A percentile compares a stretch with the other conserved stretches of the same genome.
Evolutionary conservation across 2,888 invertebrate genomes (phyloP).

Genomic region (Drosophila falleni): DNA sequence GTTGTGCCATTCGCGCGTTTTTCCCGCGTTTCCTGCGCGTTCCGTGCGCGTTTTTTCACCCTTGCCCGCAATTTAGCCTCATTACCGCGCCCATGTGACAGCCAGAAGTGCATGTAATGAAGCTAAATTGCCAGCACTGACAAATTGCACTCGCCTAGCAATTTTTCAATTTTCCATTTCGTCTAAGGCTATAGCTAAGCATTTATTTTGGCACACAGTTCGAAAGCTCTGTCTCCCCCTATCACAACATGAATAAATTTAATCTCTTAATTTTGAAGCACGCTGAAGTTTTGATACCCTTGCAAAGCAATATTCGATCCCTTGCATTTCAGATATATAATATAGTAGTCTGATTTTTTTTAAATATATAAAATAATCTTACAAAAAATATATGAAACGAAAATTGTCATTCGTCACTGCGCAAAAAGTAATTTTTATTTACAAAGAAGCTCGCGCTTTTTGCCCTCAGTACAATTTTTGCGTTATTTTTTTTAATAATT

Average conservation of each 20-base stretch:
- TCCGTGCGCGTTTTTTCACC: constrained; percentile 16
- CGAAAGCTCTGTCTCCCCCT: constrained; percentile 14
- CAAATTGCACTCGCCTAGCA: constrained; percentile 65
- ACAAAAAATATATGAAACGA: too few relatives aligned
- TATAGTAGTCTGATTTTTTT: too few relatives aligned
- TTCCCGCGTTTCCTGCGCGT: constrained; percentile 1
- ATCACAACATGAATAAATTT: constrained; percentile 36
- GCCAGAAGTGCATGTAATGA: constrained; percentile 61
- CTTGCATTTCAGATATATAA: too few relatives aligned
- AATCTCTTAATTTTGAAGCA: not conserved
- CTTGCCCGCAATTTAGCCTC: constrained; percentile 48
- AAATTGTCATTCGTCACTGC: too few relatives aligned
- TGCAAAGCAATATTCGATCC: not conserved
- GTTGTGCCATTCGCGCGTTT: constrained; percentile 64
- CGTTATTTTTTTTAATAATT: too few relatives aligned
- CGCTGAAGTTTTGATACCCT: not conserved
- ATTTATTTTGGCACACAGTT: constrained; percentile 71
- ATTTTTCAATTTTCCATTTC: constrained; percentile 61
- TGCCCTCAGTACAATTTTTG: too few relatives aligned
- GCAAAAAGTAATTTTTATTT: too few relatives aligned
- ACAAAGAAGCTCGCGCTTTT: too few relatives aligned
- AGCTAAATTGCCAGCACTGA: constrained; percentile 71
- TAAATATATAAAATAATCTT: too few relatives aligned
- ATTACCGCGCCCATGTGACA: constrained; percentile 47
- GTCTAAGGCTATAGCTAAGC: constrained; percentile 40